phyloP scores from a whole-genome alignment of 2,888 invertebrate species.

The Hydrotaea cyrtoneurina region DNA sequence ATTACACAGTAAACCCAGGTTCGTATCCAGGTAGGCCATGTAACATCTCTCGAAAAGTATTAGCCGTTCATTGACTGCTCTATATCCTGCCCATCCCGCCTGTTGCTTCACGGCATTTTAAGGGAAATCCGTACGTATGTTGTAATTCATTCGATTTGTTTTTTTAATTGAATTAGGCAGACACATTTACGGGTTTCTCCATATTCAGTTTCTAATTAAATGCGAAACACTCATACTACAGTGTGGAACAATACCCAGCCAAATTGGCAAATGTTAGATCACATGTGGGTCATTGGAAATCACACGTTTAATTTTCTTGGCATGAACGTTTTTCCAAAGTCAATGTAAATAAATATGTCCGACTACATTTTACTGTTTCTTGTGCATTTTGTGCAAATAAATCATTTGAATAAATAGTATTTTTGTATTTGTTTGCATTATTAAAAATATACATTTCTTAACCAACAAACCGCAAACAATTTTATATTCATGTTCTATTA shows the following conservation, averaged over 20 bases:
- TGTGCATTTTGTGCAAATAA: not conserved
- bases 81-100: too few species aligned
- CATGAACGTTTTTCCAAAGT: not conserved
- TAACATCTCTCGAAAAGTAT: too few species aligned
- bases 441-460: not conserved
- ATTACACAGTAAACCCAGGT: too few species aligned
- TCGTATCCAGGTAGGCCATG: too few species aligned
- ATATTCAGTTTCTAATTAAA: too few species aligned
- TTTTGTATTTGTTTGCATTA: not conserved
- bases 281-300: not conserved
- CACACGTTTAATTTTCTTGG: not conserved
- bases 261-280: not conserved
- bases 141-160: too few species aligned
- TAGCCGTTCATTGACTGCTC: too few species aligned
- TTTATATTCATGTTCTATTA: slow-evolving; percentile 59
- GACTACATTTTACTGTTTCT: not conserved
- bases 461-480: slow-evolving; percentile 39
- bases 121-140: too few species aligned
- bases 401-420: slow-evolving; percentile 4
- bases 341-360: not conserved
- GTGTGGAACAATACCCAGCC: not conserved
- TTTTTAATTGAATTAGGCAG: too few species aligned
- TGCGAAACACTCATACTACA: not conserved
- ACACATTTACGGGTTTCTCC: too few species aligned
- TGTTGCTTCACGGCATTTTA: too few species aligned